Percentiles rank a stretch among this genome's conserved stretches.
These are phyloP conservation scores for Drosophila nr. medialis DNA, from an alignment of 2,888 invertebrate genomes.

Conservation along the genomic window DNA sequence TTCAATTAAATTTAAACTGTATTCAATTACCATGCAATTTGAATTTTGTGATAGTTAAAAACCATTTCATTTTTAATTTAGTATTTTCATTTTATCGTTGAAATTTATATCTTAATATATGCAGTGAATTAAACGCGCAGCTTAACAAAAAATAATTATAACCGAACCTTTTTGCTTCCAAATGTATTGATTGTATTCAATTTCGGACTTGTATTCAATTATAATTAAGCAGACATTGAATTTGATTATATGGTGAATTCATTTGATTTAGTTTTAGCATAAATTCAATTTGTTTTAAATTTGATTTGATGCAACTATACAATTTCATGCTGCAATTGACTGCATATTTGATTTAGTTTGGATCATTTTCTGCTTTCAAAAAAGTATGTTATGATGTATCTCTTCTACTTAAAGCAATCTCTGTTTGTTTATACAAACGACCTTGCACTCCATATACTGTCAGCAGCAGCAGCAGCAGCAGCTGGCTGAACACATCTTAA, in stretches of 20 bases:
- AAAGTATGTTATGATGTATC: background rate
- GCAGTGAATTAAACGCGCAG: background rate
- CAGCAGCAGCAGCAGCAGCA: slow-evolving; percentile 4
- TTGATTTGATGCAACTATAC: background rate
- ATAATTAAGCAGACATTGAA: background rate
- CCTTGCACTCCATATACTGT: slow-evolving; percentile 13
- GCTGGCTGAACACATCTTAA: background rate
- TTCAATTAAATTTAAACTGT: background rate
- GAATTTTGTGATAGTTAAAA: background rate
- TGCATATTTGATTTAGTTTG: background rate
- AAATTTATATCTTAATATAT: background rate
- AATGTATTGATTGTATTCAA: slow-evolving; percentile 18
- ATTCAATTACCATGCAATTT: background rate
- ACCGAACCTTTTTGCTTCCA: background rate
- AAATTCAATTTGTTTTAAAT: background rate
- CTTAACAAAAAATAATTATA: background rate
- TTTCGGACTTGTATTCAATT: slow-evolving; percentile 14
- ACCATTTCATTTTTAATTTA: background rate
- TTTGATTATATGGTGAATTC: slow-evolving; percentile 5
- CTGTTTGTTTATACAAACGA: slow-evolving; percentile 26
- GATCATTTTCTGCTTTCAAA: background rate
- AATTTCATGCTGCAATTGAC: background rate
- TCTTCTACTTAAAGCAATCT: background rate
- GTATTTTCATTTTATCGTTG: background rate
- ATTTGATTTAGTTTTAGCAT: slow-evolving; percentile 6